Conservation (phyloP, 2,113 vertebrate species). For the Apodemus speciosus region DNA sequence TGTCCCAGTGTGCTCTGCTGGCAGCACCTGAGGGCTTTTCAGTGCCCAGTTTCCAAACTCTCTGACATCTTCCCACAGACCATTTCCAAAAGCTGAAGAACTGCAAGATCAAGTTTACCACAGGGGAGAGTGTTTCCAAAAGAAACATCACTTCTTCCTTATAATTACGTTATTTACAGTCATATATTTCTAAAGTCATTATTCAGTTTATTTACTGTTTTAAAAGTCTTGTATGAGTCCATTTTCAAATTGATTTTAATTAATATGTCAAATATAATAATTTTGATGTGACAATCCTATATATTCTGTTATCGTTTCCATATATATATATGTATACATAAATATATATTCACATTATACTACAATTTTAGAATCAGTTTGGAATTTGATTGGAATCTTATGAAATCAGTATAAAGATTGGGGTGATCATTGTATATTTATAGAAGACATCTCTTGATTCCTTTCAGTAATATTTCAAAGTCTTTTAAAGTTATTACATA, state of each 20-base stretch:
- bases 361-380: conserved; percentile 8
- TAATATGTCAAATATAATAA: background rate
- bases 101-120: background rate
- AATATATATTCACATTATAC: background rate
- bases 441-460: background rate
- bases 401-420: background rate
- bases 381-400: background rate
- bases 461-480: background rate
- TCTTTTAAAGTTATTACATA: background rate
- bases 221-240: background rate
- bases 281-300: background rate
- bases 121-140: background rate
- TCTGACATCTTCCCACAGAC: background rate
- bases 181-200: background rate
- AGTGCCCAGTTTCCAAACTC: background rate
- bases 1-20: background rate
- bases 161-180: background rate
- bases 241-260: background rate
- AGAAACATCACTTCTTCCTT: background rate
- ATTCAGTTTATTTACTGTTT: background rate
- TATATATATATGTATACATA: background rate
- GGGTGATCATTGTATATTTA: background rate
- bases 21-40: background rate
- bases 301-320: background rate
- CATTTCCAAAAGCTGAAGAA: background rate